These are phyloP conservation scores for Molossus alvarezi DNA, from an alignment of 2,797 vertebrate genomes.

Conservation along the genomic window DNA sequence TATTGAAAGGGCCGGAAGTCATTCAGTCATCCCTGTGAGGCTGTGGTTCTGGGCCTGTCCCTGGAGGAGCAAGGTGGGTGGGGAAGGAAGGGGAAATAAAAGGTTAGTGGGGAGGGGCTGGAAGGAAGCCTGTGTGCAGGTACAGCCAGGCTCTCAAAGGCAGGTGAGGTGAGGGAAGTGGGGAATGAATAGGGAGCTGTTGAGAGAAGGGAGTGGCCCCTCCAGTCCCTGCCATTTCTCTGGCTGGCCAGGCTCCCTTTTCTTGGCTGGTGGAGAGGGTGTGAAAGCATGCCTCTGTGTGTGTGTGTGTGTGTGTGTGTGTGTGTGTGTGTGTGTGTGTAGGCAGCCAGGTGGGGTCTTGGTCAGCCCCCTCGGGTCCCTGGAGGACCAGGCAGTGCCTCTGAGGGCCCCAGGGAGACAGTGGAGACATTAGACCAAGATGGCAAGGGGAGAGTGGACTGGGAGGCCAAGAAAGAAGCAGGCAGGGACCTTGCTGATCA, in stretches of 20 bases:
- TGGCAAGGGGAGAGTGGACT: neutral
- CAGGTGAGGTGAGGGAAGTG: neutral
- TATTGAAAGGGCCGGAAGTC: neutral
- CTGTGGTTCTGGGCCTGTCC: neutral
- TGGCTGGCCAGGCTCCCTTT: neutral
- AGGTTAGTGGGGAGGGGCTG: neutral
- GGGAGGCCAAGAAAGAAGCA: neutral
- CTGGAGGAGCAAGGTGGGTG: neutral
- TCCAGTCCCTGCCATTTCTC: neutral
- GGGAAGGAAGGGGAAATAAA: neutral
- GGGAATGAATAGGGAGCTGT: neutral
- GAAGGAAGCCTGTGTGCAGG: neutral
- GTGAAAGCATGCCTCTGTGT: neutral
- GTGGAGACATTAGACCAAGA: neutral
- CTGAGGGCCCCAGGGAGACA: neutral
- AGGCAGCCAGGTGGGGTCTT: neutral
- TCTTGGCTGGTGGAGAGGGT: neutral
- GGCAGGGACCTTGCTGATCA: neutral
- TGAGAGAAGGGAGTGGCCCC: conserved; percentile 3
- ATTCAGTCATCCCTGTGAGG: neutral
- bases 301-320: neutral
- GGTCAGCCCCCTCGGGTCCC: neutral
- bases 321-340: neutral
- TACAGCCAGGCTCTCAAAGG: neutral
- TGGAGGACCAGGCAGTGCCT: neutral